Evolutionary conservation across 1,140 invertebrate species (phyloP), one percentile per base, ranked within the genome.

Genomic region (Drosophila bocki): DNA sequence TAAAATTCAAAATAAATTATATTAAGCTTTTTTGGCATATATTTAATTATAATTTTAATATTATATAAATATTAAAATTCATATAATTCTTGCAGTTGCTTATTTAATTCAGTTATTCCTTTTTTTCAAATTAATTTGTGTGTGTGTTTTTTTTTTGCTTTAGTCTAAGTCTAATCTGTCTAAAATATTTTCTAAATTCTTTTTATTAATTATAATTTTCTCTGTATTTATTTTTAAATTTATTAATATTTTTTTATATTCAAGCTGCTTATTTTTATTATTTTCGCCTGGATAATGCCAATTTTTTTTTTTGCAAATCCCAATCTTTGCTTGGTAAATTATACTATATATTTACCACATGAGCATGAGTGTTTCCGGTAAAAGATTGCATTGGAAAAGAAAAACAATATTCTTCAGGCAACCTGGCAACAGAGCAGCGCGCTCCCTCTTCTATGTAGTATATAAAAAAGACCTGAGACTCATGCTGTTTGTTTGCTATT

Each of bases 401-500:
- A 67, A 67, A 67, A 65, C 15, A 68, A 53, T 44, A 33, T 53
- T 29, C 12, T 35, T 53, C 22, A 37, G 37, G 19, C 29, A 51
- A 51, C 50, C 6, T 62, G 64, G 61, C 60, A 54, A 54, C 51
- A 54, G 26, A 22, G n/a, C 19, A 15, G 32, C 5, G 26, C 26
- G 26, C 3, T 51, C 19, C 29, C 47, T 54, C 53, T 48, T 45
- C 13, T 50, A 48, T 22, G 22, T 22, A 22, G 22, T 22, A 22
- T 32, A 5, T 32, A 7, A 17, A n/a, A 29, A 15, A 39, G 19
- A 37, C n/a, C 51, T 17, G 17, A 61, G 22, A 68, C 33, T 64
- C 44, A 67, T 50, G 53, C 13, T 59, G 51, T 64, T 51, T 50
- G 26, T 32, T 50, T 50, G 26, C 32, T 50, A 54, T 76, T 45